phyloP scores from a whole-genome alignment of 2,113 vertebrate species.

The Cygnus atratus region DNA sequence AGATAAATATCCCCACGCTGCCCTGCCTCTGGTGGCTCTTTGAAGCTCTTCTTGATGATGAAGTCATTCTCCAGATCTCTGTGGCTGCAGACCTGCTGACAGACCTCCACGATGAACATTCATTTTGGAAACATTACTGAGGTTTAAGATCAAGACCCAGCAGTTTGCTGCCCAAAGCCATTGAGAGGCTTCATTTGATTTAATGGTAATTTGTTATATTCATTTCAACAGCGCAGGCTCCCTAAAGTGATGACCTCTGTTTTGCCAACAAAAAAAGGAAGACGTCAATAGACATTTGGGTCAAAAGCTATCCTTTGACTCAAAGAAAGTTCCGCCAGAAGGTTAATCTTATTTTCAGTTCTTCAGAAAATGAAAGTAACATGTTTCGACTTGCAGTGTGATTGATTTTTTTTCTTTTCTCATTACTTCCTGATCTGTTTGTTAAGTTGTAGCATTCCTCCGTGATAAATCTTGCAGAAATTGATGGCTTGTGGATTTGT shows the following conservation, averaged over 20 bases:
- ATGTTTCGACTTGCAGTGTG: background rate
- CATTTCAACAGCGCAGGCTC: background rate
- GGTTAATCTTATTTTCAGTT: slow-evolving; percentile 38
- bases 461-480: background rate
- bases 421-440: slow-evolving; percentile 29
- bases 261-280: slow-evolving; percentile 41
- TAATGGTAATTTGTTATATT: slow-evolving; percentile 23
- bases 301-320: slow-evolving; percentile 32
- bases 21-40: background rate
- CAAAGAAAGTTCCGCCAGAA: slow-evolving; percentile 20
- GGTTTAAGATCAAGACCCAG: slow-evolving; percentile 39
- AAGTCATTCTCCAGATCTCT: background rate
- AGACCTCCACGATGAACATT: background rate
- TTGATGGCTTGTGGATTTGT: background rate
- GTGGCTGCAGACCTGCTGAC: background rate
- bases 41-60: background rate
- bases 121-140: slow-evolving; percentile 5
- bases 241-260: background rate
- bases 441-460: slow-evolving; percentile 18
- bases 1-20: background rate
- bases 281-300: background rate
- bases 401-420: slow-evolving; percentile 3
- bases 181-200: background rate
- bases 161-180: slow-evolving; percentile 23
- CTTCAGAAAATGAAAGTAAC: slow-evolving; percentile 1